Conservation (phyloP, 2,797 vertebrate species). For the Pseudochromis fuscus region DNA sequence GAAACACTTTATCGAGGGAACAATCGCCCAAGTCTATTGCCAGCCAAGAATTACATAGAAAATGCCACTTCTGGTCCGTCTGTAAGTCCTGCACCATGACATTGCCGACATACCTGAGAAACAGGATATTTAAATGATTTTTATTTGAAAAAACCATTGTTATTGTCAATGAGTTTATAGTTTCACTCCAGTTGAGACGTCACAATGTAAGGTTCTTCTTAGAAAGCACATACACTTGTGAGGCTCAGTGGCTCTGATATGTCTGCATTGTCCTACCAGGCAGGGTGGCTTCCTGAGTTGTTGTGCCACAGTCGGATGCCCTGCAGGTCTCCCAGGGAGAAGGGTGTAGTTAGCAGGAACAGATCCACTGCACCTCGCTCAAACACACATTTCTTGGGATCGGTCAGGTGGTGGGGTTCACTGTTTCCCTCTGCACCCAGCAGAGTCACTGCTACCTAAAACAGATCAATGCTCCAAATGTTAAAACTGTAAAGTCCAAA, state of each 20-base stretch:
- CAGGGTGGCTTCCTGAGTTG: conserved; percentile 89
- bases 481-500: background rate
- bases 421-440: conserved; percentile 89
- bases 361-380: conserved; percentile 90
- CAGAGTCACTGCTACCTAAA: conserved; percentile 90
- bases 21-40: conserved; percentile 88
- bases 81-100: conserved; percentile 90
- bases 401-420: conserved; percentile 90
- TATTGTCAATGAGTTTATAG: no score
- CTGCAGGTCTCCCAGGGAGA: conserved; percentile 89
- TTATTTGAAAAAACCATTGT: background rate
- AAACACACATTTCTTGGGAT: conserved; percentile 86
- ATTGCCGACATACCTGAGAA: conserved; percentile 89
- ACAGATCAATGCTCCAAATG: conserved; percentile 15
- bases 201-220: no score
- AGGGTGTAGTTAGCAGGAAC: conserved; percentile 90
- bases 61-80: conserved; percentile 88
- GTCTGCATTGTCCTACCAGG: conserved; percentile 84
- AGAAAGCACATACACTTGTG: no score
- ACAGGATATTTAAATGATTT: background rate
- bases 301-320: conserved; percentile 93
- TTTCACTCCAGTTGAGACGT: no score
- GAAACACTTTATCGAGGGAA: conserved; percentile 89
- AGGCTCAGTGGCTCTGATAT: no score
- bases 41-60: conserved; percentile 94